These are phyloP conservation scores for Lagria hirta DNA, from an alignment of 2,888 invertebrate genomes.

Conservation along the genomic window DNA sequence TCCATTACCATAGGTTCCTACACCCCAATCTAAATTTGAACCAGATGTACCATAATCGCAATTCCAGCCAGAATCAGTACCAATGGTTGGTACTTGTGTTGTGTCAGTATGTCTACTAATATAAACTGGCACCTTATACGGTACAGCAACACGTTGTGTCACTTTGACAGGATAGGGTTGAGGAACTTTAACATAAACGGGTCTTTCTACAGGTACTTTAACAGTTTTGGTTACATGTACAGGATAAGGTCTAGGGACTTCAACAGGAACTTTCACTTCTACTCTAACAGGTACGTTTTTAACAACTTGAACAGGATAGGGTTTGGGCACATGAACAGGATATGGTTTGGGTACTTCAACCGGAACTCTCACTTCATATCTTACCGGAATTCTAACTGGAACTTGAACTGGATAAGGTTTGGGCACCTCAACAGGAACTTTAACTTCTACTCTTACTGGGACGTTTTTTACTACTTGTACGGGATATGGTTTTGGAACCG, in stretches of 20 bases:
- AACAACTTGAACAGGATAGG: slow-evolving; percentile 40
- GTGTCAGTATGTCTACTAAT: no score
- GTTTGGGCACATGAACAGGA: slow-evolving; percentile 43
- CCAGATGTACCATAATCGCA: no score
- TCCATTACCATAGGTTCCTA: no score
- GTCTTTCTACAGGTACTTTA: slow-evolving; percentile 34
- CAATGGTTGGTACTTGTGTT: no score
- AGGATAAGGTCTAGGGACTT: slow-evolving; percentile 42
- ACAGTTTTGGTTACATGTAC: slow-evolving; percentile 32
- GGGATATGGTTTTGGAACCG: no score
- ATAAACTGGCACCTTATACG: slow-evolving; percentile 37
- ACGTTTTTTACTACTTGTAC: no score
- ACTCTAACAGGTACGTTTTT: slow-evolving; percentile 10
- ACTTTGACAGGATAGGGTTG: slow-evolving; percentile 38
- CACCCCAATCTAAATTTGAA: no score
- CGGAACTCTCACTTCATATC: slow-evolving; percentile 32
- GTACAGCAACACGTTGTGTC: slow-evolving; percentile 38
- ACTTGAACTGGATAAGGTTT: slow-evolving; percentile 46
- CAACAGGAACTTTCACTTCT: slow-evolving; percentile 37
- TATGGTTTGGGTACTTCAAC: slow-evolving; percentile 38
- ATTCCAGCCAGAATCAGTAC: no score
- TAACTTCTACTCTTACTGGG: no score
- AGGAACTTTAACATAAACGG: slow-evolving; percentile 38
- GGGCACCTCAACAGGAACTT: slow-evolving; percentile 44
- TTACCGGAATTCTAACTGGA: slow-evolving; percentile 45